These are phyloP conservation scores for Phengaris arion DNA, from an alignment of 2,888 invertebrate species.

Conservation along the genomic window DNA sequence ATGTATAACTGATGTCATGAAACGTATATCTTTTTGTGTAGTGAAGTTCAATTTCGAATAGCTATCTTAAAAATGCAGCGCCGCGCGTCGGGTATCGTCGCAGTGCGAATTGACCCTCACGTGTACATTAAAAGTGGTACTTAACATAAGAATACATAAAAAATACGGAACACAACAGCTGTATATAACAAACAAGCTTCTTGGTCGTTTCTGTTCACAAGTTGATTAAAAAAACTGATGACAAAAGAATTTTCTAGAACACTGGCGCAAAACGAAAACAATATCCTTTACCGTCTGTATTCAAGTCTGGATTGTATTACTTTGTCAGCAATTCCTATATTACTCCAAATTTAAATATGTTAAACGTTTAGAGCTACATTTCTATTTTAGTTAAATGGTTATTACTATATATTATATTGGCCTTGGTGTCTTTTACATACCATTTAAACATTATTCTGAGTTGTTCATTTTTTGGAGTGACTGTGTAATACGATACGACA, in stretches of 20 bases:
- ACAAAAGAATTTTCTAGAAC: slow-evolving; percentile 7
- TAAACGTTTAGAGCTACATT: neutral
- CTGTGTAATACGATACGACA: too few species aligned
- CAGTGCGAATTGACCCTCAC: too few species aligned
- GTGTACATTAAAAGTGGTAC: neutral
- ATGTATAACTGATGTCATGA: too few species aligned
- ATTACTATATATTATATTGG: too few species aligned
- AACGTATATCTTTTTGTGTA: too few species aligned
- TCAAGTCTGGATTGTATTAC: neutral
- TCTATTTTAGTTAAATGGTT: too few species aligned
- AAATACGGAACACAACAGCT: neutral
- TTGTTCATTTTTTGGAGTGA: too few species aligned
- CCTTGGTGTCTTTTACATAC: too few species aligned
- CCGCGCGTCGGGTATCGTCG: too few species aligned
- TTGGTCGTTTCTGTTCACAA: neutral
- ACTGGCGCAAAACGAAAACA: neutral
- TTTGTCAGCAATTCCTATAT: neutral
- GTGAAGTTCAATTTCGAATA: too few species aligned
- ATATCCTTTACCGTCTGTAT: neutral
- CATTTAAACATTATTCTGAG: too few species aligned
- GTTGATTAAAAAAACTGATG: neutral
- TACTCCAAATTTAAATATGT: slow-evolving; percentile 6
- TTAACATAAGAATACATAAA: neutral
- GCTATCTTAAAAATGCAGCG: too few species aligned
- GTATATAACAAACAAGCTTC: neutral